Conservation (phyloP, 2,888 invertebrate species). For the Brachyptera risi region DNA sequence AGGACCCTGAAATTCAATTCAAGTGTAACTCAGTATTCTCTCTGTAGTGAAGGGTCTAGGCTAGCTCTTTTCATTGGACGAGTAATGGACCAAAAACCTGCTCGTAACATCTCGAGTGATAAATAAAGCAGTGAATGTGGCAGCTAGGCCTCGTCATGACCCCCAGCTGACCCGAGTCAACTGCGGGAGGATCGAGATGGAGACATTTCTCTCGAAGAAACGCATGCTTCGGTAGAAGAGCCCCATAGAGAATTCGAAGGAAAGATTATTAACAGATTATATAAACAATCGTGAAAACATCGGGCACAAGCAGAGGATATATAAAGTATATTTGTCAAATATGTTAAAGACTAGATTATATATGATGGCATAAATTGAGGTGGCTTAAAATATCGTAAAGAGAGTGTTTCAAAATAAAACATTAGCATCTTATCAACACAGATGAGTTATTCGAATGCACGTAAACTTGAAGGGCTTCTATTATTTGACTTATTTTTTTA, state of each 20-base stretch:
- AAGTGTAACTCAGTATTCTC: too few species aligned
- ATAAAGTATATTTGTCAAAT: too few species aligned
- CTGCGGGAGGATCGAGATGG: neutral
- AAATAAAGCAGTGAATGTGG: constrained; percentile 20
- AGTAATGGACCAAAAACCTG: constrained; percentile 10
- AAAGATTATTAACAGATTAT: neutral
- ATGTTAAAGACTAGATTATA: too few species aligned
- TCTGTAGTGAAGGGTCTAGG: constrained; percentile 6
- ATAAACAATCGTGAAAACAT: neutral
- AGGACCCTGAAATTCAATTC: constrained; percentile 18
- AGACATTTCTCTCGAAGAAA: constrained; percentile 18
- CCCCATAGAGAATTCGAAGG: too few species aligned
- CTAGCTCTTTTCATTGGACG: neutral
- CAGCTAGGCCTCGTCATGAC: constrained; percentile 11
- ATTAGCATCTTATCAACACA: too few species aligned
- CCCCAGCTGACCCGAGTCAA: constrained; percentile 1
- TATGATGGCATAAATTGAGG: too few species aligned
- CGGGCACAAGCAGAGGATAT: neutral
- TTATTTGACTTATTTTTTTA: too few species aligned
- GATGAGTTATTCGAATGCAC: too few species aligned
- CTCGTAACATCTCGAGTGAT: constrained; percentile 11
- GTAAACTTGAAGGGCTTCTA: too few species aligned
- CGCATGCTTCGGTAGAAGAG: too few species aligned
- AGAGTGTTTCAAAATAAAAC: too few species aligned
- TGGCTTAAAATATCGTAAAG: too few species aligned